Conservation (phyloP, 2,888 invertebrate species). For the Lacanobia oleracea region DNA sequence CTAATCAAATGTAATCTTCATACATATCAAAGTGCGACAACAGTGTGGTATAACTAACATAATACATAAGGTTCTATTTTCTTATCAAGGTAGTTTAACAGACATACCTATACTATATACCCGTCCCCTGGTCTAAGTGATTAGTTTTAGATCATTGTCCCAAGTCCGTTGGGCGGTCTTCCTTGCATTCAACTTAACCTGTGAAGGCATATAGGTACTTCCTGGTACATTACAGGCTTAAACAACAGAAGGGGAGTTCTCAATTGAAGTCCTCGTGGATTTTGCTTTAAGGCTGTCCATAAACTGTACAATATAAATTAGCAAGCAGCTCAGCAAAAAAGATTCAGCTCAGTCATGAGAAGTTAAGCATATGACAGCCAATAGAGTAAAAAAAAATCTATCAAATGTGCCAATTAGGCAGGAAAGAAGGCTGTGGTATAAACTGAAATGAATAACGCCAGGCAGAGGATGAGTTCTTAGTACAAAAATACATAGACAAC, state of each 20-base stretch:
- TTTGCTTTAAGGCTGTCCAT: not conserved
- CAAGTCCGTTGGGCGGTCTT: not conserved
- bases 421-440: not conserved
- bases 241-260: not conserved
- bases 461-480: not conserved
- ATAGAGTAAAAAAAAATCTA: not conserved
- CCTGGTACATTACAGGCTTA: not conserved
- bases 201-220: too few species aligned
- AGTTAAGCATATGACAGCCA: not conserved
- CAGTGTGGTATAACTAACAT: conserved; percentile 4
- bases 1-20: conserved; percentile 29
- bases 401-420: not conserved
- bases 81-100: conserved; percentile 23
- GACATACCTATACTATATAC: conserved; percentile 11
- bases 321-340: not conserved
- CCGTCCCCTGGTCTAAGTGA: conserved; percentile 19
- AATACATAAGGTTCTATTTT: conserved; percentile 19
- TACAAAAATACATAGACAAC: conserved; percentile 7
- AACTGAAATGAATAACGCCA: conserved; percentile 6
- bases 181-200: not conserved
- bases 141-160: conserved; percentile 31
- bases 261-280: not conserved
- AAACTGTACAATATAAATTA: not conserved
- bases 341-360: too few species aligned
- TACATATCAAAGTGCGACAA: conserved; percentile 15